Evolutionary conservation across 2,113 vertebrate species (phyloP), one percentile per base, ranked within the genome.

Genomic region (Toxotes jaculatrix): DNA sequence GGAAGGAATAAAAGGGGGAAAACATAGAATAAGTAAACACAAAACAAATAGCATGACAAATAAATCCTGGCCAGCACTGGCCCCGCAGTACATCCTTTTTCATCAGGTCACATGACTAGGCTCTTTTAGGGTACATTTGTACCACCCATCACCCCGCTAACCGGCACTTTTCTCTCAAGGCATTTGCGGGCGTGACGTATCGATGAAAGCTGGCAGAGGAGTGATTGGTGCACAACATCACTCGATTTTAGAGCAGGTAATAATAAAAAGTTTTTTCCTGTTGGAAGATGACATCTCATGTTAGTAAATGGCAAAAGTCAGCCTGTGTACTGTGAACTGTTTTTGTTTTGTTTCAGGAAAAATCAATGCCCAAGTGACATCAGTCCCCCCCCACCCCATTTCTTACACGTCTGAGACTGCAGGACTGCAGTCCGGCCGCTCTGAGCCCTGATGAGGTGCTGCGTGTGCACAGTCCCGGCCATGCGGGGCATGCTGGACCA

Each of bases 1-100:
- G 82, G 82, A 51, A 69, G 93, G 92, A 93, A 88, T 92, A 81
- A 71, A 62, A 64, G 71, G 62, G 79, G 62, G 47, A 23, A 78
- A 80, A 92, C 81, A 86, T 65, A 83, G 77, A 87, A 84, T 66
- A 89, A 89, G 64, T 79, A 75, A 89, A 93, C 90, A 92, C 79
- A 85, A 91, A 93, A 93, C 90, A 94, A 87, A 93, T 73, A 93
- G 91, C 91, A 95, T 94, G 92, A 94, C 91, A 94, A 81, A 95
- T 96, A 90, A 91, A 91, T 92, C 79, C 87, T 86, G 87, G 91
- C 82, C 91, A 91, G 91, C 90, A 91, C 88, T 91, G 91, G 91
- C 85, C 89, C 89, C 75, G 85, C 85, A 88, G 85, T 81, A 78
- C 88, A 89, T 91, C 88, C 84, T 79, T 85, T 91, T 85, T 91